Conservation (phyloP, 2,888 invertebrate genomes). For the Andrena hattorfiana region DNA sequence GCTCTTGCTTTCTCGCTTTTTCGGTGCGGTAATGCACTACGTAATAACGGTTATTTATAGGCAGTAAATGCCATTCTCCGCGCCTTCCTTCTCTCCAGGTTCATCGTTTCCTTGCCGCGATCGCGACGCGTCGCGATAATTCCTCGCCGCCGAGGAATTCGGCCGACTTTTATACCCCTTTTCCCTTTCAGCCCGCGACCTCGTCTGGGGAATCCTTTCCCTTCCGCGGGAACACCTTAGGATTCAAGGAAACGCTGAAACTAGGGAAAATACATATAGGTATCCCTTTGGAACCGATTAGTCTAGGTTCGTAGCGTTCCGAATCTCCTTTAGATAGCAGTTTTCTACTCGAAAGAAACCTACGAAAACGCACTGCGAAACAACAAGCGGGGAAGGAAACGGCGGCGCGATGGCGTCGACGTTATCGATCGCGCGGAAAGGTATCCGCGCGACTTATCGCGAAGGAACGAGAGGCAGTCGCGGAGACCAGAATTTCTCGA, state of each 20-base stretch:
- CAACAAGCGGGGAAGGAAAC: background rate
- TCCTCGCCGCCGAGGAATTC: constrained; percentile 53
- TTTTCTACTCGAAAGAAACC: background rate
- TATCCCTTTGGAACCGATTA: background rate
- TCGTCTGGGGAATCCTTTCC: constrained; percentile 12
- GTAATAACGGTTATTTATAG: constrained; percentile 74
- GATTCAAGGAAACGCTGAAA: background rate
- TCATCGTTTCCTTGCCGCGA: constrained; percentile 35
- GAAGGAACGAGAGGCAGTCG: background rate
- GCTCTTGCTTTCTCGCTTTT: constrained; percentile 51
- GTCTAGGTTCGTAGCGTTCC: background rate
- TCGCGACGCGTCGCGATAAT: constrained; percentile 48
- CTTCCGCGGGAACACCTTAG: background rate
- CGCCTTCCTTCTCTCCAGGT: constrained; percentile 14
- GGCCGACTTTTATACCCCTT: constrained; percentile 46
- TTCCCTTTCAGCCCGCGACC: constrained; percentile 6
- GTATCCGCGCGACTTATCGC: constrained; percentile 18
- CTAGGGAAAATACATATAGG: background rate
- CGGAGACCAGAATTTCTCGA: background rate
- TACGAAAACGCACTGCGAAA: background rate
- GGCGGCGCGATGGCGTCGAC: constrained; percentile 6
- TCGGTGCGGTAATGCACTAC: constrained; percentile 62
- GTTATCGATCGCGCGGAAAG: constrained; percentile 44
- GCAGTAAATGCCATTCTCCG: constrained; percentile 64
- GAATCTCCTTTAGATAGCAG: background rate